Percentiles rank a stretch among this genome's conserved stretches.
These are phyloP conservation scores for Sarcoramphus papa DNA, from an alignment of 2,797 vertebrate genomes.

Conservation along the genomic window DNA sequence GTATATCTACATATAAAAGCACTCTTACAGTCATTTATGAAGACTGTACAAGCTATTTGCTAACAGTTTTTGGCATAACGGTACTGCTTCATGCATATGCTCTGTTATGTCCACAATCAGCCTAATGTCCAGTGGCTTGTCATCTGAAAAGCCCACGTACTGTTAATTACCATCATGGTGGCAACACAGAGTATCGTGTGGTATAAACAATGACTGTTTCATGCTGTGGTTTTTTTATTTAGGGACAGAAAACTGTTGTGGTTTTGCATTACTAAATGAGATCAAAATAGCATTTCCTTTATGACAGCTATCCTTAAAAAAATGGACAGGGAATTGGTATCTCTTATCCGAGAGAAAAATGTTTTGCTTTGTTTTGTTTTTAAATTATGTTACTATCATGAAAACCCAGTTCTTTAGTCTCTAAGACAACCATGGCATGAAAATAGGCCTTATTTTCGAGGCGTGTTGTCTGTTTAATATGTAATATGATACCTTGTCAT, in stretches of 20 bases:
- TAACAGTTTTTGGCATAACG: slow-evolving; percentile 13
- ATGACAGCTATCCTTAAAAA: not conserved
- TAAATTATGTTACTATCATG: not conserved
- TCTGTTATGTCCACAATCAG: not conserved
- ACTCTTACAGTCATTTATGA: not conserved
- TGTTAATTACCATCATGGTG: not conserved
- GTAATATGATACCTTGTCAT: slow-evolving; percentile 75
- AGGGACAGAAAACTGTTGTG: not conserved
- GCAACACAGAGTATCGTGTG: not conserved
- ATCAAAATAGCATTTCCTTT: not conserved
- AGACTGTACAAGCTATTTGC: not conserved
- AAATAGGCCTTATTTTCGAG: slow-evolving; percentile 63
- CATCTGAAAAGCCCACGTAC: not conserved
- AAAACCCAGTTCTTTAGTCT: slow-evolving; percentile 13
- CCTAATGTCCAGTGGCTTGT: slow-evolving; percentile 42
- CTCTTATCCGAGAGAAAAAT: not conserved
- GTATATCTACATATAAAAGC: slow-evolving; percentile 35
- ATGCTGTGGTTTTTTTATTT: not conserved
- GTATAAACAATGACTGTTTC: not conserved
- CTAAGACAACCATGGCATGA: slow-evolving; percentile 49
- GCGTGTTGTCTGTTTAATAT: slow-evolving; percentile 72
- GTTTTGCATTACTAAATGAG: not conserved
- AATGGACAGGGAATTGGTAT: not conserved
- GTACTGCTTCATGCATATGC: not conserved
- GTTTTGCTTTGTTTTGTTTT: not conserved